Evolutionary conservation across 2,113 vertebrate species (phyloP).

Genomic region (Puffinus mauretanicus): DNA sequence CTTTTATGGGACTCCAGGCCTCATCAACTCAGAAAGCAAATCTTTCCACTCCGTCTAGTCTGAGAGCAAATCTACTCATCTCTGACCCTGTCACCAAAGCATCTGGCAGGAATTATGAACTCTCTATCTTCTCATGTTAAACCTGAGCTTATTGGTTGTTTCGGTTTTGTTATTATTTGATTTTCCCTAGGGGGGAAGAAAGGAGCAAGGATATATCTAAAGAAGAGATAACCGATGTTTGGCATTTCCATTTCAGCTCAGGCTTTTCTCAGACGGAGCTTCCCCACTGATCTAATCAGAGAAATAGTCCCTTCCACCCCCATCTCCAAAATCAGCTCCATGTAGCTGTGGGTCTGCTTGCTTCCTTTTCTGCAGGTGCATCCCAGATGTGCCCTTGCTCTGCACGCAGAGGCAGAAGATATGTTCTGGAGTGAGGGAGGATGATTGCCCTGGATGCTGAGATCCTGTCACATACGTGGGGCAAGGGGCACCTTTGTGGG

Average conservation of each 20-base stretch:
- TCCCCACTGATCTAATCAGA: not conserved
- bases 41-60: not conserved
- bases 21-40: not conserved
- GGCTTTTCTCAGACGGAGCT: not conserved
- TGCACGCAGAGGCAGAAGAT: not conserved
- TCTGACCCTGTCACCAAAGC: not conserved
- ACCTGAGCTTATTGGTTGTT: slow-evolving; percentile 19
- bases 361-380: not conserved
- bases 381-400: not conserved
- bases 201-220: not conserved
- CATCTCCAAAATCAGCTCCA: not conserved
- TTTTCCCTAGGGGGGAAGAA: not conserved
- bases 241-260: not conserved
- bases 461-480: not conserved
- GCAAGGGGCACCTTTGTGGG: not conserved
- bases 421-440: not conserved
- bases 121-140: not conserved
- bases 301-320: not conserved
- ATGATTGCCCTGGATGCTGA: not conserved
- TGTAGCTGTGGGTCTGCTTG: not conserved
- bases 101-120: slow-evolving; percentile 44
- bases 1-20: not conserved
- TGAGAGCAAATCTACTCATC: not conserved
- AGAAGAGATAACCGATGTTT: not conserved
- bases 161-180: not conserved